Conservation (phyloP, 2,797 vertebrate species). For the Gymnodraco acuticeps region DNA sequence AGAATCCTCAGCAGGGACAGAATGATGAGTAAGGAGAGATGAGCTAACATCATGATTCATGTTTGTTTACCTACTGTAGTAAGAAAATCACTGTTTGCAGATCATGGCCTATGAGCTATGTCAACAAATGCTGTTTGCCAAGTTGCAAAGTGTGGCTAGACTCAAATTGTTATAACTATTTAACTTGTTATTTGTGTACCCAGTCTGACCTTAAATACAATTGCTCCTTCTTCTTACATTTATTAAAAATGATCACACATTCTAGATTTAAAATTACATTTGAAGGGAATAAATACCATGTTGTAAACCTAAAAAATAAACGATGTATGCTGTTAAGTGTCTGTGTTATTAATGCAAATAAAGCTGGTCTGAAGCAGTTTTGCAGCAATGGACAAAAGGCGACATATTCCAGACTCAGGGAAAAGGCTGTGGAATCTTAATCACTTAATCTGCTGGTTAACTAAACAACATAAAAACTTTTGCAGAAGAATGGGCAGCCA, state of each 20-base stretch:
- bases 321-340: not conserved
- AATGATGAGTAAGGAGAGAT: constrained; percentile 9
- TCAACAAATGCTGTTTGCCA: constrained; percentile 9
- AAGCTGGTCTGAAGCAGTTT: constrained; percentile 18
- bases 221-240: not conserved
- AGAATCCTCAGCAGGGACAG: not conserved
- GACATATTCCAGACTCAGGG: constrained; percentile 13
- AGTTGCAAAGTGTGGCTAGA: not conserved
- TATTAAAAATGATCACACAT: not conserved
- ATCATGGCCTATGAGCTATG: not conserved
- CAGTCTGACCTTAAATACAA: not conserved
- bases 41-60: constrained; percentile 9
- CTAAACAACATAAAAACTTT: constrained; percentile 62
- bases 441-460: constrained; percentile 74
- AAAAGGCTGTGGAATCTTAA: constrained; percentile 74
- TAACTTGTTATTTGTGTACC: not conserved
- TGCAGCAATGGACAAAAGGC: constrained; percentile 36
- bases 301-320: not conserved
- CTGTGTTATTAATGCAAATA: constrained; percentile 13
- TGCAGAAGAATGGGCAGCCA: constrained; percentile 36
- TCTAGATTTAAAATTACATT: not conserved
- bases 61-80: constrained; percentile 7
- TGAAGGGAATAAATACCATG: not conserved
- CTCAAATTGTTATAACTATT: not conserved
- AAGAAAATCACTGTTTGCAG: constrained; percentile 22